Base-by-base conservation (phyloP, 2,888 invertebrate species). In the Agapostemon virescens region DNA sequence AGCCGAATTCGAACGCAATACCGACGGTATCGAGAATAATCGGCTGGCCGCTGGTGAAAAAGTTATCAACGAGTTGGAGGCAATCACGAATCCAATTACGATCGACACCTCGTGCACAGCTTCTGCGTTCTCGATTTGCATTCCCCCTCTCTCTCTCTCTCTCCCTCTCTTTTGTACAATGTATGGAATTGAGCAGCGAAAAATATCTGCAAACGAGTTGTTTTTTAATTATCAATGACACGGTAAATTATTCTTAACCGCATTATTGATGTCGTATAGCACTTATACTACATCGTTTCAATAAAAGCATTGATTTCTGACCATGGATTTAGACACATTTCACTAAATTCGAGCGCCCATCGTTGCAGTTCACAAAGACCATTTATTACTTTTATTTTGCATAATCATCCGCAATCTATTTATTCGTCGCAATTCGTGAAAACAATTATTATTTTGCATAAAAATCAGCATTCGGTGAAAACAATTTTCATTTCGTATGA, bases 11-110 rank as follows among this genome's bases (percentile, higher is more conserved):
- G 61, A 80, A 76, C 67, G 30, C 58, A 67, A 77, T 68, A 63
- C 63, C 42, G 70, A 20, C 58, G 52, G 17, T 69, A 66, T 70
- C 64, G 42, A 61, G 70, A 67, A 82, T 79, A 69, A 84, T 75
- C 74, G 71, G 52, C 40, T 13, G 40, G 52, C 33, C n/a, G 20
- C 52, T 45, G 58, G 63, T 69, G 72, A 78, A 77, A 73, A 71
- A 76, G 33, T 68, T 73, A 84, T 73, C 82, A 72, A 82, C 69
- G 69, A 64, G 67, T 64, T 76, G 38, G 69, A 63, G 61, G 72
- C 77, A 77, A 82, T 74, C 75, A 70, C 69, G 67, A 78, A 72
- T 80, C 63, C 78, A 86, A 82, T 84, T 80, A 83, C 64, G 74
- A 73, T 67, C 69, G 67, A 55, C 67, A 30, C 26, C 49, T 42